Conservation (phyloP, 2,888 invertebrate genomes). For the Magallana nippona region DNA sequence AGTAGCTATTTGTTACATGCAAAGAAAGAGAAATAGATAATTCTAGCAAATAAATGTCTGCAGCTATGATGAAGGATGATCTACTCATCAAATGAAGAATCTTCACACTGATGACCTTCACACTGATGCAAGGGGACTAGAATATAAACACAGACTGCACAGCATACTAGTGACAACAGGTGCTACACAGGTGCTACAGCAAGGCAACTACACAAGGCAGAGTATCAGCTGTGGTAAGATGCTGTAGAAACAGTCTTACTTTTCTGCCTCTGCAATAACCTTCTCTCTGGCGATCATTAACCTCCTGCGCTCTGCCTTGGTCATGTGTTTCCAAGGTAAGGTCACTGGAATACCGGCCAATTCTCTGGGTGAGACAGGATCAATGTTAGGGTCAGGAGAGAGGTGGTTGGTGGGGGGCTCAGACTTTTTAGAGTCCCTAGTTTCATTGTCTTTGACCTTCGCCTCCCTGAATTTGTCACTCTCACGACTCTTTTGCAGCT, state of each 20-base stretch:
- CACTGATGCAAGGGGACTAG: background rate
- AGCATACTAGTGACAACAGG: background rate
- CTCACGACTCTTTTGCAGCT: slow-evolving; percentile 9
- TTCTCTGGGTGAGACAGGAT: slow-evolving; percentile 55
- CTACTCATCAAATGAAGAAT: background rate
- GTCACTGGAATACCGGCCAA: slow-evolving; percentile 60
- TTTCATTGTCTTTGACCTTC: slow-evolving; percentile 41
- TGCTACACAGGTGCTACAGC: slow-evolving; percentile 6
- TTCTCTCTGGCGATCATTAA: slow-evolving; percentile 60
- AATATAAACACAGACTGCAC: background rate
- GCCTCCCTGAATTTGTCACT: slow-evolving; percentile 43
- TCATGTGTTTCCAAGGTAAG: slow-evolving; percentile 70
- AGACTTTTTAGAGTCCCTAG: slow-evolving; percentile 7
- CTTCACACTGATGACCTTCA: background rate
- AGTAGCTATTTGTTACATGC: too few species aligned
- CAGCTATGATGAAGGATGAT: too few species aligned
- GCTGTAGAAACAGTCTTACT: slow-evolving; percentile 48
- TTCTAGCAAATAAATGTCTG: too few species aligned
- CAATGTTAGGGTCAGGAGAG: slow-evolving; percentile 28
- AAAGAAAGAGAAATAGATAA: too few species aligned
- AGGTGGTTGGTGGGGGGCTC: slow-evolving; percentile 8
- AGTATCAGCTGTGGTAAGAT: background rate
- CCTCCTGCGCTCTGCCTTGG: slow-evolving; percentile 61
- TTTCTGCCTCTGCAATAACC: slow-evolving; percentile 58
- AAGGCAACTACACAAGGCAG: slow-evolving; percentile 22